Evolutionary conservation across 1,140 invertebrate species (phyloP), one percentile per base, ranked within the genome.

Genomic region (Drosophila bifasciata): DNA sequence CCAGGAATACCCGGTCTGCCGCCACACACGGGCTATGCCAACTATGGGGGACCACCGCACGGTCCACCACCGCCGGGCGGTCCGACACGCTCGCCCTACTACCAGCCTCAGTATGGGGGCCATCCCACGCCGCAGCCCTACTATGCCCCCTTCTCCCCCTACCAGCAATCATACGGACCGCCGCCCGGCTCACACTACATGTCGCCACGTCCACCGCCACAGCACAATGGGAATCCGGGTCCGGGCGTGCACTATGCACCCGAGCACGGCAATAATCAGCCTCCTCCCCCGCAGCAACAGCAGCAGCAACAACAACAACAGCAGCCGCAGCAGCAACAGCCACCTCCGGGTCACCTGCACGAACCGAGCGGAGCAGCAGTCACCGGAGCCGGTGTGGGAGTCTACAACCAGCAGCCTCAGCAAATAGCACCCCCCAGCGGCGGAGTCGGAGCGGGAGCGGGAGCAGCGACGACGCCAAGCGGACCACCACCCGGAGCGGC

Each of bases 131-230:
- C 93, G 2, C 94, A 94, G 90, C 93, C 93, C 2, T 94, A 94
- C 41, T 93, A 92, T 71, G 80, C 93, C 2, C 92, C 93, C 16
- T 92, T 93, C 90, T 92, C 94, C 15, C 85, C 90, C 0, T 95
- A 95, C 66, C 95, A 95, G 85, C 93, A 93, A 2, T 94, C 94
- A 9, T 95, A 95, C 92, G 92, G 92, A 79, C 67, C 76, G 2
- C 66, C 92, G 1, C 94, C 94, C 52, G 92, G 92, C 4, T 92
- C 89, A 9, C 91, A 91, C 60, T 92, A 92, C 57, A 89, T 91
- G 58, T 80, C 79, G 46, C 48, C 83, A 11, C 79, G 72, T 44
- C 89, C 86, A 23, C 76, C 79, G 46, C 88, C 81, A 7, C 85
- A 85, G 48, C 86, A 89, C 49, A 84, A 74, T 52, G 76, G 67